Conservation (phyloP, 2,113 vertebrate genomes). For the Phrynosoma platyrhinos region DNA sequence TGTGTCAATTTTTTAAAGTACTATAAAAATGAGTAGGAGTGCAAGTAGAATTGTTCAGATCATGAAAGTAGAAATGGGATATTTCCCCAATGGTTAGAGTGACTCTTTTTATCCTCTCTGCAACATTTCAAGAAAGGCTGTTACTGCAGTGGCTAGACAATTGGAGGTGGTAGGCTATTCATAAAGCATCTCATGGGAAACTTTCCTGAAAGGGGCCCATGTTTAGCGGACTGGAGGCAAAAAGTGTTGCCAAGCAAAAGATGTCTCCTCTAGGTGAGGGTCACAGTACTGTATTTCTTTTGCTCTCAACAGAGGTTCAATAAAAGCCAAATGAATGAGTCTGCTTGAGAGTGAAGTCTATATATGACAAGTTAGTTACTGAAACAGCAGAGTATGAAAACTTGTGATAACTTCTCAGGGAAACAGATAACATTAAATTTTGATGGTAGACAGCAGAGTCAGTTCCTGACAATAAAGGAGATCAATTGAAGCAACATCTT, state of each 20-base stretch:
- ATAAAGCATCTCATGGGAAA: neutral
- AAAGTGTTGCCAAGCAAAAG: neutral
- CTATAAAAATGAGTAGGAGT: neutral
- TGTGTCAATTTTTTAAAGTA: neutral
- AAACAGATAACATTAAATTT: slow-evolving; percentile 69
- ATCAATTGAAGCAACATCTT: slow-evolving; percentile 67
- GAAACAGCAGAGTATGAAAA: slow-evolving; percentile 36
- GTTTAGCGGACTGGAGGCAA: neutral
- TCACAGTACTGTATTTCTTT: neutral
- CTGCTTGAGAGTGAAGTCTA: slow-evolving; percentile 37
- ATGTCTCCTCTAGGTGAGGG: neutral
- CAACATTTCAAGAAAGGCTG: neutral
- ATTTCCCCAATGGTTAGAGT: neutral
- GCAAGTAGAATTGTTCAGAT: neutral
- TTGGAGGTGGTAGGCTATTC: neutral
- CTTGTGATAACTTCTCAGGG: slow-evolving; percentile 62
- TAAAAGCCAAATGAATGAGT: slow-evolving; percentile 46
- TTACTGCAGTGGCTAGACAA: neutral
- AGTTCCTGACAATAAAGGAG: slow-evolving; percentile 75
- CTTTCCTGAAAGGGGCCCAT: neutral
- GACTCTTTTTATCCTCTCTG: neutral
- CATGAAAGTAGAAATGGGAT: neutral
- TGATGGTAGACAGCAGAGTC: slow-evolving; percentile 74
- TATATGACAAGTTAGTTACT: slow-evolving; percentile 52
- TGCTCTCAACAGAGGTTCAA: slow-evolving; percentile 26